Conservation (phyloP, 1,140 invertebrate species). For the Trachymyrmex septentrionalis region DNA sequence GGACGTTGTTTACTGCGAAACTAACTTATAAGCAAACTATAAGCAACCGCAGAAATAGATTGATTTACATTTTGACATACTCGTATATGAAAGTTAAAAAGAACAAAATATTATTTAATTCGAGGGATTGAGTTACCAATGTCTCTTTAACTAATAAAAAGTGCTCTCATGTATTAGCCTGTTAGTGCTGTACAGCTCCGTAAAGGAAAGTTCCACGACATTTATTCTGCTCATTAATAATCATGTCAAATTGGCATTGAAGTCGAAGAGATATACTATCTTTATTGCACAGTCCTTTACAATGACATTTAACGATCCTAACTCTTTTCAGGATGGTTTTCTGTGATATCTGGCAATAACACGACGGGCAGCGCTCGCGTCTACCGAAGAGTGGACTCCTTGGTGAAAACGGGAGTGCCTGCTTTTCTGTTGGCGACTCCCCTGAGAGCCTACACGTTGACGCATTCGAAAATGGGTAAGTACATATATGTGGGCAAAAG, state of each 20-base stretch:
- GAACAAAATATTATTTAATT: too few relatives aligned
- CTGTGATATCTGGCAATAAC: slow-evolving; percentile 85
- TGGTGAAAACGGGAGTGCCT: slow-evolving; percentile 84
- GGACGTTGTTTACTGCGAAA: too few relatives aligned
- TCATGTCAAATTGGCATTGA: neutral
- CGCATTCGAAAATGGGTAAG: slow-evolving; percentile 86
- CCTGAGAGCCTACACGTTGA: slow-evolving; percentile 84
- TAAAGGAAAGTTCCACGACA: neutral
- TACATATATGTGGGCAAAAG: slow-evolving; percentile 64
- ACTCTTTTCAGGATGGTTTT: slow-evolving; percentile 86
- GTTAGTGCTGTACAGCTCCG: neutral
- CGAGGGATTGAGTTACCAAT: too few relatives aligned
- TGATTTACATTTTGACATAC: too few relatives aligned
- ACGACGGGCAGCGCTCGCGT: slow-evolving; percentile 82
- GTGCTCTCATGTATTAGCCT: neutral
- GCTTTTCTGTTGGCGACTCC: slow-evolving; percentile 85
- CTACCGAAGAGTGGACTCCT: slow-evolving; percentile 84
- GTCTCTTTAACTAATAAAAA: too few relatives aligned
- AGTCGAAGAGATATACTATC: neutral
- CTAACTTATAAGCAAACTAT: too few relatives aligned
- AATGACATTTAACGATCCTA: slow-evolving; percentile 1
- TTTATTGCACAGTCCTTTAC: neutral
- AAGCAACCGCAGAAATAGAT: too few relatives aligned
- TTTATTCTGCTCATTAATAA: slow-evolving; percentile 25
- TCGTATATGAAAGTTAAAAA: too few relatives aligned